Percentiles rank a stretch among this genome's conserved stretches.
Evolutionary conservation across 2,113 vertebrate species (phyloP).

Genomic region (Hippocampus barbouri): DNA sequence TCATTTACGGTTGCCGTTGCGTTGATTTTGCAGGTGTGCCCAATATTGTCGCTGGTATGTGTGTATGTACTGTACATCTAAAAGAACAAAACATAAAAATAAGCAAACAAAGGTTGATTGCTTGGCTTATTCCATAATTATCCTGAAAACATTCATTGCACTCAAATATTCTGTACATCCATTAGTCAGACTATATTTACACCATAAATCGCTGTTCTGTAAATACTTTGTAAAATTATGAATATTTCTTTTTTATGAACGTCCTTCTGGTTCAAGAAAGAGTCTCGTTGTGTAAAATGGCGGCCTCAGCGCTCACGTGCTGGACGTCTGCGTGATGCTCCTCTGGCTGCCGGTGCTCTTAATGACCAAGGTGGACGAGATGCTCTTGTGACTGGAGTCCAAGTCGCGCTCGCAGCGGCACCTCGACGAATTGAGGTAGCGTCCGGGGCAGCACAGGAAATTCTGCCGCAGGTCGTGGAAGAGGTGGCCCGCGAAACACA

Average conservation of each 20-base stretch:
- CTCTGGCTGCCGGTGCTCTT: slow-evolving; percentile 85
- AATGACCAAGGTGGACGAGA: slow-evolving; percentile 85
- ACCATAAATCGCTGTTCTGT: background rate
- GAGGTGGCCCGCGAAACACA: slow-evolving; percentile 93
- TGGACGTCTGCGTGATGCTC: slow-evolving; percentile 76
- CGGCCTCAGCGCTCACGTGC: slow-evolving; percentile 46
- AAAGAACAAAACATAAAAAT: background rate
- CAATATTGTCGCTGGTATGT: background rate
- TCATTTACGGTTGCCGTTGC: too few relatives aligned
- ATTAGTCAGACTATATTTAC: slow-evolving; percentile 8
- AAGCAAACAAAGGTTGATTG: background rate
- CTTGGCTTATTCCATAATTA: slow-evolving; percentile 9
- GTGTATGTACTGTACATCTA: too few relatives aligned
- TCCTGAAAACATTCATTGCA: background rate
- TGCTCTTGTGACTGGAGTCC: slow-evolving; percentile 84
- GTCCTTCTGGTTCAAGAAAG: background rate
- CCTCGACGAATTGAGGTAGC: slow-evolving; percentile 72
- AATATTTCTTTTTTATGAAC: background rate
- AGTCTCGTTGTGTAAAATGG: background rate
- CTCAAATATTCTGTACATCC: slow-evolving; percentile 10
- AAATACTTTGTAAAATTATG: background rate
- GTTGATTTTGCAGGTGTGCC: too few relatives aligned
- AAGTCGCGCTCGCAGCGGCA: slow-evolving; percentile 77
- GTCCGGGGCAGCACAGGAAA: slow-evolving; percentile 80
- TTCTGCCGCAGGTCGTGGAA: slow-evolving; percentile 87